Conservation (phyloP, 2,888 invertebrate species). For the Pherbina coryleti region DNA sequence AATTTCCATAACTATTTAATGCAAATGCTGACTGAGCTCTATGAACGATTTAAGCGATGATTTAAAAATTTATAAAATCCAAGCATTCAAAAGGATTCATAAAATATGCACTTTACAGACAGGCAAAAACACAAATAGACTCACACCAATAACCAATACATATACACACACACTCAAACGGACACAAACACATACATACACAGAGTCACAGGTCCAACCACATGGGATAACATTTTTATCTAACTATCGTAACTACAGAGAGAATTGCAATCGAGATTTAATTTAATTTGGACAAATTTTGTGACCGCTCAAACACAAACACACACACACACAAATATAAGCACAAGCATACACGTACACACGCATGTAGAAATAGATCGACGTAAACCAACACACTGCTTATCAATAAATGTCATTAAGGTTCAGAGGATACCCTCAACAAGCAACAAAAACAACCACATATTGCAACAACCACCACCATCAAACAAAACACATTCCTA, state of each 20-base stretch:
- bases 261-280: conserved; percentile 4
- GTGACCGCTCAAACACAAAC: neutral
- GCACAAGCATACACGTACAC: neutral
- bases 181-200: neutral
- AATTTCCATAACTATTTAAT: no score
- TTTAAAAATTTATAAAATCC: conserved; percentile 21
- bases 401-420: conserved; percentile 11
- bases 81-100: neutral
- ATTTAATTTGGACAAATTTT: conserved; percentile 29
- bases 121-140: neutral
- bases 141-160: no score
- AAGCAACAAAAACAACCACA: neutral
- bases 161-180: neutral
- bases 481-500: neutral
- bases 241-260: conserved; percentile 1
- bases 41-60: neutral
- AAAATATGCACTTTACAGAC: conserved; percentile 6
- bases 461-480: neutral
- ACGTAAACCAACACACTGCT: neutral
- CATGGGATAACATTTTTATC: neutral
- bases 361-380: neutral
- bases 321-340: neutral
- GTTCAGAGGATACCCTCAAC: neutral
- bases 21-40: no score
- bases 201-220: neutral